These are phyloP conservation scores for Tangara arthus DNA, from an alignment of 2,797 vertebrate genomes.

Conservation along the genomic window DNA sequence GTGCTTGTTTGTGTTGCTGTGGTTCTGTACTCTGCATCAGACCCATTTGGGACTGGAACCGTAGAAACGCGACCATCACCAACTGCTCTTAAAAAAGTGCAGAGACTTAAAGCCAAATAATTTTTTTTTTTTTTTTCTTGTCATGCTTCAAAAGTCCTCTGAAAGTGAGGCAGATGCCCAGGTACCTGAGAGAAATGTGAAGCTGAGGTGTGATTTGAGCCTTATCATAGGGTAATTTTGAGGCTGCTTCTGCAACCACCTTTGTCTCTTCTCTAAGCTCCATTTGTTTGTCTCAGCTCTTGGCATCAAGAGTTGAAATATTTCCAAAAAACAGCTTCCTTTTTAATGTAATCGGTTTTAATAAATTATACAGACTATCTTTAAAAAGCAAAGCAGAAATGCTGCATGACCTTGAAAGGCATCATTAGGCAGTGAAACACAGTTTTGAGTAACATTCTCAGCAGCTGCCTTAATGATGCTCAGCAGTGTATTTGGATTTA, in stretches of 20 bases:
- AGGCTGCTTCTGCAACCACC: neutral
- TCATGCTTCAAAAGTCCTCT: neutral
- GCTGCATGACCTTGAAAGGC: neutral
- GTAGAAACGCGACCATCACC: neutral
- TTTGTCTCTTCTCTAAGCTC: neutral
- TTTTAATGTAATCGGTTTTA: neutral
- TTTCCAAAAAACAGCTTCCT: neutral
- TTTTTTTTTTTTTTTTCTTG: neutral
- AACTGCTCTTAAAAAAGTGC: neutral
- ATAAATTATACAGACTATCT: neutral
- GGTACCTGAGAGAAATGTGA: neutral
- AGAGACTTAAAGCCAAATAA: neutral
- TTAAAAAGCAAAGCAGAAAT: neutral
- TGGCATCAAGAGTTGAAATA: neutral
- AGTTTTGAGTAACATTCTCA: neutral
- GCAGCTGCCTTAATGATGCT: neutral
- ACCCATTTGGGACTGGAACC: neutral
- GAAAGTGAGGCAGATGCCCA: neutral
- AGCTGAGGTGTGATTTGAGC: neutral
- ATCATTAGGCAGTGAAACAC: neutral
- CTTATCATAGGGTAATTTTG: neutral
- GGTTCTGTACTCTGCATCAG: neutral
- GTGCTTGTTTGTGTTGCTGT: neutral
- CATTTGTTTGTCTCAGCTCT: neutral
- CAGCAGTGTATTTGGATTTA: neutral